phyloP scores from a whole-genome alignment of 92 coral and sea anemone genomes.

The Palythoa heliodiscus region DNA sequence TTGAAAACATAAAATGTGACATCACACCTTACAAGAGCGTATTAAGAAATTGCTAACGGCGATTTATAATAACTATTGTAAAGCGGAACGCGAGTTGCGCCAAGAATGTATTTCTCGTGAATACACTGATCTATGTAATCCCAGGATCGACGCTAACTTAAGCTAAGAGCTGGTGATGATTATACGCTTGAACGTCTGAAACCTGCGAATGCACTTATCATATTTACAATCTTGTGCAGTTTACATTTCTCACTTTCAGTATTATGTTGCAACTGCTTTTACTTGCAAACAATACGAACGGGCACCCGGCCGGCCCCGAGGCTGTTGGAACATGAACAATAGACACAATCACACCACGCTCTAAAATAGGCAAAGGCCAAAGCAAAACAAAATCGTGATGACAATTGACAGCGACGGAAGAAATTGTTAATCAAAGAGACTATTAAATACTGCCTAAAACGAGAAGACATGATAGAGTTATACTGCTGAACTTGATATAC shows the following conservation, averaged over 20 bases:
- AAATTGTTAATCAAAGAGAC: too few relatives aligned
- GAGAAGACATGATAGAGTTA: neutral
- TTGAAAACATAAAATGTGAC: too few relatives aligned
- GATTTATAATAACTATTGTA: neutral
- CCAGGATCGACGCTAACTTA: neutral
- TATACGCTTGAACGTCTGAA: too few relatives aligned
- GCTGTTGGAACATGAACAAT: too few relatives aligned
- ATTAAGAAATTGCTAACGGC: neutral
- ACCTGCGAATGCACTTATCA: too few relatives aligned
- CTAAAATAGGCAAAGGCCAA: neutral
- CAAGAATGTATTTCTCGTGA: slow-evolving; percentile 5
- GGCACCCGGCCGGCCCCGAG: neutral
- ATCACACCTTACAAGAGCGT: too few relatives aligned
- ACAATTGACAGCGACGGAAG: neutral
- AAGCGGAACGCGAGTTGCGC: neutral
- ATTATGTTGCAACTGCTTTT: neutral
- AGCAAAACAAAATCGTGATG: neutral
- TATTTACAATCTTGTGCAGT: too few relatives aligned
- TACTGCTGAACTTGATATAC: neutral
- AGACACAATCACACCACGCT: slow-evolving; percentile 5
- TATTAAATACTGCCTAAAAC: neutral
- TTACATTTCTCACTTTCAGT: neutral
- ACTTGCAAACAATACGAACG: neutral
- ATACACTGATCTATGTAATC: neutral
- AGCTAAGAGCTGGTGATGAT: too few relatives aligned